Conservation (phyloP, 1,140 invertebrate species). For the Brachionus koreanus region DNA sequence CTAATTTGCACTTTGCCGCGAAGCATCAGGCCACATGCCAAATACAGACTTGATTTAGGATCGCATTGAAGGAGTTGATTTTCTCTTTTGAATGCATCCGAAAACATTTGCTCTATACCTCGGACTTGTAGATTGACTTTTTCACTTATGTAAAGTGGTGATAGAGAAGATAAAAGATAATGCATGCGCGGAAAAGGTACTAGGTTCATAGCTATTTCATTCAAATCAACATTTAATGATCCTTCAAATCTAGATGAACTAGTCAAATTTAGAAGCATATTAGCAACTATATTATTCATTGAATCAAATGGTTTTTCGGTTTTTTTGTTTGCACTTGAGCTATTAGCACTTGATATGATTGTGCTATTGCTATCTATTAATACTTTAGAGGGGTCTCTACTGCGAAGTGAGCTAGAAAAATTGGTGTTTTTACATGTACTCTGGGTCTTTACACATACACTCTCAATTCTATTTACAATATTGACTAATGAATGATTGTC, state of each 20-base stretch:
- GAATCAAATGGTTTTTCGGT: conserved; percentile 58
- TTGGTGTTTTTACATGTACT: neutral
- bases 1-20: conserved; percentile 57
- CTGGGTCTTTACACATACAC: conserved; percentile 45
- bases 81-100: conserved; percentile 57
- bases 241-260: conserved; percentile 51
- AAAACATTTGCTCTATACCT: conserved; percentile 58
- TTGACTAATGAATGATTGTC: conserved; percentile 60
- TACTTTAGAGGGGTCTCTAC: conserved; percentile 51
- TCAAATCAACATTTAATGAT: conserved; percentile 59
- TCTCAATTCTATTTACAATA: conserved; percentile 50
- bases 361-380: conserved; percentile 50
- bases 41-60: conserved; percentile 53
- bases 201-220: conserved; percentile 60
- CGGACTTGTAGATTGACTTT: conserved; percentile 52
- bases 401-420: neutral
- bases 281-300: conserved; percentile 61
- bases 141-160: conserved; percentile 53
- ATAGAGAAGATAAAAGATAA: conserved; percentile 58
- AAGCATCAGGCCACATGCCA: conserved; percentile 59
- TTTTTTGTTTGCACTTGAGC: conserved; percentile 45
- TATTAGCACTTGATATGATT: conserved; percentile 46
- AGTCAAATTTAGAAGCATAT: conserved; percentile 59
- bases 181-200: conserved; percentile 59
- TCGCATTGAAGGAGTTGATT: conserved; percentile 56